Percentiles rank a stretch among this genome's conserved stretches.
These are phyloP conservation scores for Esox lucius DNA, from an alignment of 2,797 vertebrate genomes.

Conservation along the genomic window DNA sequence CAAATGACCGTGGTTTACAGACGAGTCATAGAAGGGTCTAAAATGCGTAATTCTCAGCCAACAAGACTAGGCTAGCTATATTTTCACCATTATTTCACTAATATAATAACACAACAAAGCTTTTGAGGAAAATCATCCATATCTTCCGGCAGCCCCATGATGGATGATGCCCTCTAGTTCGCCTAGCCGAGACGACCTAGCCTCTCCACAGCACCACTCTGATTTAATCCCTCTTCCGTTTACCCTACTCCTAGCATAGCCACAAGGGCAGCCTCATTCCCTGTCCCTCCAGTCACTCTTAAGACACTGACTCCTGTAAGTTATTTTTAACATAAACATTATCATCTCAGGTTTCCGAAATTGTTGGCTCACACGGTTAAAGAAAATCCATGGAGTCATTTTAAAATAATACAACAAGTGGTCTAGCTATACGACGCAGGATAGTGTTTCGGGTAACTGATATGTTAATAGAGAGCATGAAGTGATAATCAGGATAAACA, in stretches of 20 bases:
- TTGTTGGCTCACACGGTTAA: not conserved
- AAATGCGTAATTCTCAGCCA: not conserved
- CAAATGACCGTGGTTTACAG: constrained; percentile 17
- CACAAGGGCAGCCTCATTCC: constrained; percentile 1
- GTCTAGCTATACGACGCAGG: not conserved
- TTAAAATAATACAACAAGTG: not conserved
- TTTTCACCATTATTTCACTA: constrained; percentile 64
- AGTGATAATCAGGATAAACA: not conserved
- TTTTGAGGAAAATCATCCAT: constrained; percentile 66
- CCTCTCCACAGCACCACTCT: constrained; percentile 35
- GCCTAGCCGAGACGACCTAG: constrained; percentile 61
- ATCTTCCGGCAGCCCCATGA: constrained; percentile 61
- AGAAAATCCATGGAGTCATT: not conserved
- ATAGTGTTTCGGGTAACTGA: not conserved
- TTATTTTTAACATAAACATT: not conserved
- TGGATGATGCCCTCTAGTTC: constrained; percentile 70
- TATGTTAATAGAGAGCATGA: not conserved
- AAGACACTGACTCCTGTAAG: not conserved
- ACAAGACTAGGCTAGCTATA: constrained; percentile 38
- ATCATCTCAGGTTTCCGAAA: not conserved
- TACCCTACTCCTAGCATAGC: constrained; percentile 23
- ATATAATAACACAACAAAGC: constrained; percentile 55
- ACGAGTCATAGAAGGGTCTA: not conserved
- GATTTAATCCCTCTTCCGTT: constrained; percentile 45
- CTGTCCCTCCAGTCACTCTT: not conserved